Conservation (phyloP, 1,140 invertebrate species). For the Glomeris maerens region DNA sequence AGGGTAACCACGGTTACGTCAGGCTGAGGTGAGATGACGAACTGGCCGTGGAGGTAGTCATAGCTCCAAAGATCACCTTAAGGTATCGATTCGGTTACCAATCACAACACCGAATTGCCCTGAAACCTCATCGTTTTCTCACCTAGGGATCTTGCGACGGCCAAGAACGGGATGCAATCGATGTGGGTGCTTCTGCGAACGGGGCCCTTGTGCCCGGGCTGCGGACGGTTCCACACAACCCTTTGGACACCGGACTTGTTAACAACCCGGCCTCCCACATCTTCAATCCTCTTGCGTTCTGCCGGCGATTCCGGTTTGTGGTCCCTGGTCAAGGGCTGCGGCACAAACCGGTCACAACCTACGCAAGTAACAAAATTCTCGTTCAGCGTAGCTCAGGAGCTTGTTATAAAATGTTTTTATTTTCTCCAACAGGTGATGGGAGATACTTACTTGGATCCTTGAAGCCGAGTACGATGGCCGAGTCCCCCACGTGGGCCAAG, state of each 20-base stretch:
- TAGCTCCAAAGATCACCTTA: slow-evolving; percentile 92
- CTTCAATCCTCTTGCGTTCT: slow-evolving; percentile 71
- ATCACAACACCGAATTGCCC: not conserved
- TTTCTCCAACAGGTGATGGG: too few species aligned
- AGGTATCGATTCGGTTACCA: not conserved
- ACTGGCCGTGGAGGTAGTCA: slow-evolving; percentile 71
- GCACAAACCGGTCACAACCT: slow-evolving; percentile 55
- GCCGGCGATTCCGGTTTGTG: slow-evolving; percentile 86
- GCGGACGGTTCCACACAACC: slow-evolving; percentile 90
- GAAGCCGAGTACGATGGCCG: slow-evolving; percentile 77
- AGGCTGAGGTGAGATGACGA: slow-evolving; percentile 93
- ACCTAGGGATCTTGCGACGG: slow-evolving; percentile 84
- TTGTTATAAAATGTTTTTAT: too few species aligned
- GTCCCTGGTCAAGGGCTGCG: slow-evolving; percentile 66
- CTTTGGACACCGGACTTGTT: slow-evolving; percentile 80
- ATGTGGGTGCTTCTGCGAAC: slow-evolving; percentile 67
- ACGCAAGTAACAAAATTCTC: slow-evolving; percentile 14
- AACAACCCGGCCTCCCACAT: slow-evolving; percentile 60
- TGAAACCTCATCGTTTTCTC: slow-evolving; percentile 20
- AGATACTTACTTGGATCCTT: slow-evolving; percentile 35
- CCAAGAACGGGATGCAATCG: slow-evolving; percentile 91
- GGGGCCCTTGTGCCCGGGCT: slow-evolving; percentile 48
- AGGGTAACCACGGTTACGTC: slow-evolving; percentile 78
- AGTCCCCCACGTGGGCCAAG: slow-evolving; percentile 94
- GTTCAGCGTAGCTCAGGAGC: too few species aligned